Percentiles rank a stretch among this genome's conserved stretches.
Evolutionary conservation across 1,140 invertebrate species (phyloP).

Genomic region (Drosophila pectinifera): DNA sequence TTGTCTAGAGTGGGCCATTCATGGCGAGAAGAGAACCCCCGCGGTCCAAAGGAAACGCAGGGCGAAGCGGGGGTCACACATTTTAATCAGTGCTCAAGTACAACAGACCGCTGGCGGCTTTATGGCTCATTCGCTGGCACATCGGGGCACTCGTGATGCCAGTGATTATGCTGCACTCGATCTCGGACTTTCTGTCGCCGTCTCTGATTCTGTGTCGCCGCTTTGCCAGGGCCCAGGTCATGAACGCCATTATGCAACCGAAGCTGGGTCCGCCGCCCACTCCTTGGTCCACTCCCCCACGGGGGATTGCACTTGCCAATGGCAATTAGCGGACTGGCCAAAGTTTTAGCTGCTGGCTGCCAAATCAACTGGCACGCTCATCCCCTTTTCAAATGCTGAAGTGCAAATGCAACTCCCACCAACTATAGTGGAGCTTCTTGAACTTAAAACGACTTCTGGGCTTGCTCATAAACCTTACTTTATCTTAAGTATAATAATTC

Average conservation of each 20-base stretch:
- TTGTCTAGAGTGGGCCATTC: slow-evolving; percentile 36
- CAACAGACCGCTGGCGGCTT: slow-evolving; percentile 58
- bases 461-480: background rate
- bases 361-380: slow-evolving; percentile 57
- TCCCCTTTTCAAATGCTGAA: slow-evolving; percentile 50
- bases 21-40: slow-evolving; percentile 25
- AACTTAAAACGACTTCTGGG: background rate
- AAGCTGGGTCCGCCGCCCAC: slow-evolving; percentile 39
- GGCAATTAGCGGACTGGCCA: slow-evolving; percentile 58
- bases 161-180: slow-evolving; percentile 53
- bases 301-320: slow-evolving; percentile 33
- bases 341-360: slow-evolving; percentile 61
- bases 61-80: slow-evolving; percentile 45
- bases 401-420: slow-evolving; percentile 31
- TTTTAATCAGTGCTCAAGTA: slow-evolving; percentile 82
- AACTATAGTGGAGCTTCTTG: slow-evolving; percentile 3
- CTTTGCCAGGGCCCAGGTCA: slow-evolving; percentile 73
- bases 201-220: slow-evolving; percentile 48
- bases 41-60: slow-evolving; percentile 5
- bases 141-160: slow-evolving; percentile 58
- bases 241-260: slow-evolving; percentile 71
- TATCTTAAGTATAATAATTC: background rate
- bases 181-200: slow-evolving; percentile 36
- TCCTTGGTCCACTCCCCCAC: slow-evolving; percentile 11
- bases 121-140: slow-evolving; percentile 47